Evolutionary conservation across 2,888 invertebrate genomes (phyloP).

Genomic region (Hyppa rectilinea): DNA sequence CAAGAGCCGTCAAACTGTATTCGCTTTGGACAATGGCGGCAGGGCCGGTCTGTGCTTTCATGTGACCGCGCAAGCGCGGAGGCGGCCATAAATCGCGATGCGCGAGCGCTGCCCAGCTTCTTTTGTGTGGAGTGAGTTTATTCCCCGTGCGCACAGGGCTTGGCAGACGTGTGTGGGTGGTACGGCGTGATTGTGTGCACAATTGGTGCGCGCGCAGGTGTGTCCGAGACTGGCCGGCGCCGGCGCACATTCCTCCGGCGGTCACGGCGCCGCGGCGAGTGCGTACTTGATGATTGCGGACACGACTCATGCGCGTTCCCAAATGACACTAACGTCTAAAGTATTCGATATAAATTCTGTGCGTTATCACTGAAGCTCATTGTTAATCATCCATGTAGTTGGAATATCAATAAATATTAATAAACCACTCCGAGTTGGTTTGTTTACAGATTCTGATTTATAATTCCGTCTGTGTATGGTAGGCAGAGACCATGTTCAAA

Average conservation of each 20-base stretch:
- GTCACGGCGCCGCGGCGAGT: slow-evolving; percentile 75
- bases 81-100: slow-evolving; percentile 75
- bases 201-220: slow-evolving; percentile 90
- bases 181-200: slow-evolving; percentile 72
- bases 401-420: slow-evolving; percentile 32
- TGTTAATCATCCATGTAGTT: slow-evolving; percentile 35
- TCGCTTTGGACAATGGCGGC: slow-evolving; percentile 65
- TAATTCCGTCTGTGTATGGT: background rate
- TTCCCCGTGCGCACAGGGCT: slow-evolving; percentile 48
- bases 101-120: slow-evolving; percentile 61
- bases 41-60: slow-evolving; percentile 66
- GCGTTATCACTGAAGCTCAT: slow-evolving; percentile 36
- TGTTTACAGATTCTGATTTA: background rate
- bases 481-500: background rate
- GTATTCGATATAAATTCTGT: slow-evolving; percentile 58
- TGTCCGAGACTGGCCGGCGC: slow-evolving; percentile 92
- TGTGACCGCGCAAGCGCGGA: slow-evolving; percentile 68
- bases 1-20: slow-evolving; percentile 66
- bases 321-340: slow-evolving; percentile 55
- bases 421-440: slow-evolving; percentile 12
- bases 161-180: slow-evolving; percentile 67
- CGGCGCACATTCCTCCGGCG: slow-evolving; percentile 91
- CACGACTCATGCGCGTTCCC: slow-evolving; percentile 60
- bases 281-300: slow-evolving; percentile 73
- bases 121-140: slow-evolving; percentile 65